Evolutionary conservation across 2,113 vertebrate genomes (phyloP), one percentile per base, ranked within the genome.

Genomic region (Stercorarius parasiticus): DNA sequence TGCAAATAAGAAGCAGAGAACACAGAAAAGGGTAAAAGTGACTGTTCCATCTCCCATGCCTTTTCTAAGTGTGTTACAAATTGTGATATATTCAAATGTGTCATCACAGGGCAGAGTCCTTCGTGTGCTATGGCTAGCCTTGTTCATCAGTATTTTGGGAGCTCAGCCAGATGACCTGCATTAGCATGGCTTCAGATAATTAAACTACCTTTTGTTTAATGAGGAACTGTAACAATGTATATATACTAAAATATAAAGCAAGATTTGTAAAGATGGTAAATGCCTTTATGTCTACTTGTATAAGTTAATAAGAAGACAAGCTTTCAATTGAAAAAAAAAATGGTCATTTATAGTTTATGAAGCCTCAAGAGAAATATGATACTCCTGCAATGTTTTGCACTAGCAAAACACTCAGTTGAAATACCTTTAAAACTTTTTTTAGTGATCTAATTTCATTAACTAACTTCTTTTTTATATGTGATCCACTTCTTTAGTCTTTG

Each of bases 401-500:
- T 96, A 92, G 83, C 73, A 82, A 56, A 81, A 94, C 59, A 90
- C 71, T 95, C 45, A 26, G 73, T 80, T 92, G 49, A 71, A 67
- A 80, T 92, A 65, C 9, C 64, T 86, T 96, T 85, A 95, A 93
- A 67, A 27, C n/a, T 82, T 73, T 29, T 29, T 87, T 61, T 32
- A 6, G 14, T 79, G 47, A 53, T 49, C 72, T 53, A 21, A 55
- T 92, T 61, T 86, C 73, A 88, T 78, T 95, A 66, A 72, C 34
- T 55, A 40, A 36, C 71, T 91, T 62, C 30, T 58, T 56, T 73
- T 30, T 86, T 36, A 40, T 62, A 62, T 11, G 0, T 67, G 38
- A 66, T 93, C 70, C 59, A 47, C 0, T 76, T 59, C 87, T 95
- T 90, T 96, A 96, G 90, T 74, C 59, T 95, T 79, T 96, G 86